phyloP scores from a whole-genome alignment of 2,797 vertebrate species.

The Hoplostethus mediterraneus region DNA sequence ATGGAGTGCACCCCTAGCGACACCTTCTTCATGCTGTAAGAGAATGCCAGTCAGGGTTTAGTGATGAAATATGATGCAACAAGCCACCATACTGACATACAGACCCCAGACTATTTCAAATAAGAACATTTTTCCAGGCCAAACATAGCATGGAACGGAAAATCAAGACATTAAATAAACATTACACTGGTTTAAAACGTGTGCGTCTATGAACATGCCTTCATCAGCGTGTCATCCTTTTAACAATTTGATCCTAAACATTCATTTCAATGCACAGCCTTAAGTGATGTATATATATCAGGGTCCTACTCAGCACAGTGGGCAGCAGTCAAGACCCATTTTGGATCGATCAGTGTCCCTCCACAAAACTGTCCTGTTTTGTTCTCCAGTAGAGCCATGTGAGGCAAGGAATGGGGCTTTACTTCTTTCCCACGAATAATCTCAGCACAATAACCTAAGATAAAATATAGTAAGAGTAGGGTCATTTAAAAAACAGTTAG shows the following conservation, averaged over 20 bases:
- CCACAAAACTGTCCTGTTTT: slow-evolving; percentile 41
- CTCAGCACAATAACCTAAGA: slow-evolving; percentile 67
- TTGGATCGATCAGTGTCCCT: slow-evolving; percentile 66
- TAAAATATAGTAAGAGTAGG: slow-evolving; percentile 1
- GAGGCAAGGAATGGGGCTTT: slow-evolving; percentile 69
- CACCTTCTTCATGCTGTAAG: slow-evolving; percentile 47
- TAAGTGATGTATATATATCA: neutral
- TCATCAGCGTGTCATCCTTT: too few species aligned
- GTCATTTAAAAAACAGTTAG: neutral
- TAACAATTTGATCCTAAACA: too few species aligned
- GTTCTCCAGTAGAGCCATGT: slow-evolving; percentile 68
- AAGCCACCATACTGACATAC: too few species aligned
- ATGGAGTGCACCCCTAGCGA: slow-evolving; percentile 74
- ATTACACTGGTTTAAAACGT: too few species aligned
- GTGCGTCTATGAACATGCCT: too few species aligned
- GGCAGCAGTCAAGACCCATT: slow-evolving; percentile 81
- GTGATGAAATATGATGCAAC: too few species aligned
- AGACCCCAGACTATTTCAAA: too few species aligned
- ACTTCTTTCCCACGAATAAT: slow-evolving; percentile 78
- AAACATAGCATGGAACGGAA: too few species aligned
- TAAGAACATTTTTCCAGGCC: too few species aligned
- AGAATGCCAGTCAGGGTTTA: neutral
- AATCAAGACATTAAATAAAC: too few species aligned
- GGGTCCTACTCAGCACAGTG: slow-evolving; percentile 66
- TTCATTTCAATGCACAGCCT: too few species aligned